These are phyloP conservation scores for Isoperla grammatica DNA, from an alignment of 2,888 invertebrate genomes.

Conservation along the genomic window DNA sequence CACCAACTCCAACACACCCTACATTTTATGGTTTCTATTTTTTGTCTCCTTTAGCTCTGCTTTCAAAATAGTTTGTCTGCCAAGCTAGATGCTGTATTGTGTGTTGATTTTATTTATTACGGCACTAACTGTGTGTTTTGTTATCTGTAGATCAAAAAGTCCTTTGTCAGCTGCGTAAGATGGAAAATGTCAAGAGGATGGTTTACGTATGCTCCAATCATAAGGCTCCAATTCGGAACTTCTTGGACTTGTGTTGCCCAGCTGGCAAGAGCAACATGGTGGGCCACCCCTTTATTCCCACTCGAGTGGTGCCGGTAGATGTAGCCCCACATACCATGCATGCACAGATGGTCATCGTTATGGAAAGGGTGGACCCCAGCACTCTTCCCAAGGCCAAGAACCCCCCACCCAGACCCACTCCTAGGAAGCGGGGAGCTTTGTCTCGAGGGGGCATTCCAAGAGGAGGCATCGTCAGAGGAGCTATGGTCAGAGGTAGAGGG, in stretches of 20 bases:
- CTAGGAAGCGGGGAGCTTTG: conserved; percentile 15
- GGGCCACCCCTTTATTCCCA: conserved; percentile 50
- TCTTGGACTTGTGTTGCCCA: conserved; percentile 46
- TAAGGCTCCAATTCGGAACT: conserved; percentile 44
- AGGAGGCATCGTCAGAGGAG: not conserved
- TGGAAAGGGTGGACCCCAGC: conserved; percentile 39
- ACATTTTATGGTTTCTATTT: too few relatives aligned
- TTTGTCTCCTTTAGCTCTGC: too few relatives aligned
- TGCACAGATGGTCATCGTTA: conserved; percentile 52
- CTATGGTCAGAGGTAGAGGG: not conserved
- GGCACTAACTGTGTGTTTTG: not conserved
- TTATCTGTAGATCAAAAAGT: conserved; percentile 40
- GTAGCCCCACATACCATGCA: conserved; percentile 57
- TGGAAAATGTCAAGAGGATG: conserved; percentile 44
- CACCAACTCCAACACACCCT: too few relatives aligned
- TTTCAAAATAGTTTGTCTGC: too few relatives aligned
- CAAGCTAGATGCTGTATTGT: too few relatives aligned
- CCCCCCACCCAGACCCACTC: conserved; percentile 28
- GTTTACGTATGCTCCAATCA: conserved; percentile 57
- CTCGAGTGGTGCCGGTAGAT: conserved; percentile 52
- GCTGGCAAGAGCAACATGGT: conserved; percentile 43
- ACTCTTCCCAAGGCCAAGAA: conserved; percentile 33
- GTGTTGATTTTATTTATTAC: too few relatives aligned
- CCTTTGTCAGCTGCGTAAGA: conserved; percentile 44
- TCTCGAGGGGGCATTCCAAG: conserved; percentile 4